Evolutionary conservation across 2,888 invertebrate genomes (phyloP).

Genomic region (Rhamphomyia laevipes): DNA sequence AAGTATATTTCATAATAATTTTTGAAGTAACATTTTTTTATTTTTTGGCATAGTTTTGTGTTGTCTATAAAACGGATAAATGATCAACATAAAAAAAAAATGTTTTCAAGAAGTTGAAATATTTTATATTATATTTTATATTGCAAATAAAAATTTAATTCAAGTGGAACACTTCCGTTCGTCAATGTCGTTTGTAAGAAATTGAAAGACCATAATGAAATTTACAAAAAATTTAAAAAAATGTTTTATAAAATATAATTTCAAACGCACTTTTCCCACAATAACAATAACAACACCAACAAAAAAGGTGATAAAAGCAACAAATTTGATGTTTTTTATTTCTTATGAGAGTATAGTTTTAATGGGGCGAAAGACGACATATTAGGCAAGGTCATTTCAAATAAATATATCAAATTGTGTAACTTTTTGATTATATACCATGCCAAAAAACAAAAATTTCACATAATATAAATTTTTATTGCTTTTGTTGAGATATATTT

Average conservation of each 20-base stretch:
- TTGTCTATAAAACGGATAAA: too few species aligned
- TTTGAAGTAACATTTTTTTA: too few species aligned
- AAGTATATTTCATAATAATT: too few species aligned
- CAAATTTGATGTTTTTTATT: too few species aligned
- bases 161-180: conserved; percentile 9
- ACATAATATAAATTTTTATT: background rate
- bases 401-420: conserved; percentile 11
- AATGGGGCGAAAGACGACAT: background rate
- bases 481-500: background rate
- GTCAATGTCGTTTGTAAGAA: conserved; percentile 2
- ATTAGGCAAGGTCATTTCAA: conserved; percentile 15
- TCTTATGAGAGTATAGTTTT: too few species aligned
- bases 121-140: background rate
- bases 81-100: too few species aligned
- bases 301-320: background rate
- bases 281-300: too few species aligned
- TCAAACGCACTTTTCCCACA: background rate
- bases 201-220: too few species aligned
- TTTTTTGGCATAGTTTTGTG: too few species aligned
- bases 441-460: background rate
- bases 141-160: background rate
- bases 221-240: conserved; percentile 21
- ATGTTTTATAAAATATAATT: conserved; percentile 17
- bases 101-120: background rate
- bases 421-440: background rate